Evolutionary conservation across 1,140 invertebrate genomes (phyloP), one percentile per base, ranked within the genome.

Genomic region (Listronotus bonariensis): DNA sequence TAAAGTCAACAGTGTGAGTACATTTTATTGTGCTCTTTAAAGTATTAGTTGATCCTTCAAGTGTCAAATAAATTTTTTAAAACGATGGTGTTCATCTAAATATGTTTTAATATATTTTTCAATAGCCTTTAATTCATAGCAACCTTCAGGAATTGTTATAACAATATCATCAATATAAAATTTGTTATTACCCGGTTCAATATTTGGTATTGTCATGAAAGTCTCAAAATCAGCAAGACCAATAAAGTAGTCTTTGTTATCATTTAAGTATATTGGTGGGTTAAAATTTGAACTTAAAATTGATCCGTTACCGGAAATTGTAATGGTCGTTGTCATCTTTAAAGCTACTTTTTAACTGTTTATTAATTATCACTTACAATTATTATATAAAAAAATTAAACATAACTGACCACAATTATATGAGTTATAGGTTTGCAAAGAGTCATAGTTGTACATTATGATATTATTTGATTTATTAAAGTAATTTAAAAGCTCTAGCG

Each of bases 401-500:
- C 17, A 34, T 10, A 53, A 17, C 8, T 60, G 57, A 34, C 68
- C 71, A 58, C 71, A 72, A 61, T 69, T 71, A 45, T 34, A 11
- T 34, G 45, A 6, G 18, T 61, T 65, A 63, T 46, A 69, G n/a
- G 31, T 59, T 67, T 68, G 65, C 43, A 52, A 26, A 49, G 11
- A 26, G 32, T 57, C 38, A 48, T 69, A 56, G 26, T 36, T 36
- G 66, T 69, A 53, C 56, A 57, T 62, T 51, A 62, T 34, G 61
- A 57, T 41, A 54, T 57, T 41, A 58, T 38, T 7, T 45, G 12
- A 9, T 26, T 20, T 26, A 32, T 18, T 41, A 15, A 68, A 58
- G 68, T 73, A 76, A 20, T 65, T 68, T 14, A 67, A 49, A 31
- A 76, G 36, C 73, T 74, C 74, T 53, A 34, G 8, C 20, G 75